Base-by-base conservation (phyloP, 2,888 invertebrate species). In the Cristatella mucedo region DNA sequence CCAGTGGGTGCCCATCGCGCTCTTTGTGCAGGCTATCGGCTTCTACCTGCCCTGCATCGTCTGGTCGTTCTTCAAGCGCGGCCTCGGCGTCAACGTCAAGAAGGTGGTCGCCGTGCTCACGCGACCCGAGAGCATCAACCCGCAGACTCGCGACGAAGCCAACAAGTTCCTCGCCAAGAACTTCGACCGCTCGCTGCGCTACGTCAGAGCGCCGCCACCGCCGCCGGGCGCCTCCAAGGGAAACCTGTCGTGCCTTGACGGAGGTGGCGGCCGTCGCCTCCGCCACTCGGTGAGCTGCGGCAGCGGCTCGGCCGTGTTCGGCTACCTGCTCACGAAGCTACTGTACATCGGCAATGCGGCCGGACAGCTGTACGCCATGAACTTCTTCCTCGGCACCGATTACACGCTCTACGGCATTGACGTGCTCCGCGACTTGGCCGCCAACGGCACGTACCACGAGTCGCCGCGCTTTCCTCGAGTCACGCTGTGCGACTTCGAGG, bases 351-450 rank as follows among this genome's bases (percentile, higher is more conserved):
- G 38, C 7, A 42, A 46, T 30, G 39, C 38, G 2, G 18, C 42
- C 15, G 39, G 41, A 20, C 46, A 46, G 29, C 16, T 46, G 13
- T 46, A 32, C 29, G 11, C 45, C 9, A 46, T 46, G 44, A 30
- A 45, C 18, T 21, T 22, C 11, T 45, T 45, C 24, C 24, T 45
- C 9, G 43, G 43, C 16, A 26, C 43, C 11, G 42, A 38, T 11
- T 32, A 29, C 5, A 40, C 21, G 18, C 29, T 31, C 19, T 41
- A 45, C 26, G 34, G 31, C 15, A 26, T 36, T 15, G 36, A 36
- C 16, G 36, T 36, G 4, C 13, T 36, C 5, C 21, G 36, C n/a
- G 36, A 36, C 18, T 18, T 36, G n/a, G 15, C 13, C 13, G n/a
- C 36, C 6, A 36, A n/a, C 7, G 36, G 36, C 6, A 16, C 11